Evolutionary conservation across 2,888 invertebrate genomes (phyloP).

Genomic region (Aphrophora alni): DNA sequence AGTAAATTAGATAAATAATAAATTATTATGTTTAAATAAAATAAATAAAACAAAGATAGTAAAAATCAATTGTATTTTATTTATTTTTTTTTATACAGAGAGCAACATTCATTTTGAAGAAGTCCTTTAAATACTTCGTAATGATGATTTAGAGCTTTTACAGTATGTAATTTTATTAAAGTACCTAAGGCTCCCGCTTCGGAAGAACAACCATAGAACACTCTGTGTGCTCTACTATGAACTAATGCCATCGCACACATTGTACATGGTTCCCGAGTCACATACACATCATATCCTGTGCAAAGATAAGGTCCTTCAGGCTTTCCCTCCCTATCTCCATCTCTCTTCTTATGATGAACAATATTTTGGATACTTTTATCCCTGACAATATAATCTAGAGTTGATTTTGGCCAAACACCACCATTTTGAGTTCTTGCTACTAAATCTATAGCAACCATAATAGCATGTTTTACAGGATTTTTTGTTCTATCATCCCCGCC

Average conservation of each 20-base stretch:
- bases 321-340: conserved; percentile 52
- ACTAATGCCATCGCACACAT: conserved; percentile 96
- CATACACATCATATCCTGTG: conserved; percentile 85
- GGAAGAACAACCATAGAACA: conserved; percentile 74
- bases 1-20: no score
- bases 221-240: conserved; percentile 83
- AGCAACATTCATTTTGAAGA: conserved; percentile 42
- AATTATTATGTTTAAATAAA: no score
- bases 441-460: conserved; percentile 85
- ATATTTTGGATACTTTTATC: not conserved
- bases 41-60: not conserved
- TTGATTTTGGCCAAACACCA: conserved; percentile 42
- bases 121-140: conserved; percentile 80
- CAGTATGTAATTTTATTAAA: conserved; percentile 75
- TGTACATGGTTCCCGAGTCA: conserved; percentile 86
- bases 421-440: conserved; percentile 76
- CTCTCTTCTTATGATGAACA: conserved; percentile 9
- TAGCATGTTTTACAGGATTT: conserved; percentile 83
- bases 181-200: conserved; percentile 74
- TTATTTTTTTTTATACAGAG: not conserved
- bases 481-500: conserved; percentile 62
- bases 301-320: conserved; percentile 75
- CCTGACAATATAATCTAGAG: conserved; percentile 30
- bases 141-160: conserved; percentile 86
- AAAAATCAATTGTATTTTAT: no score